Percentiles rank a stretch among this genome's conserved stretches.
phyloP scores from a whole-genome alignment of 2,888 invertebrate species.

The Creontiades dilutus region DNA sequence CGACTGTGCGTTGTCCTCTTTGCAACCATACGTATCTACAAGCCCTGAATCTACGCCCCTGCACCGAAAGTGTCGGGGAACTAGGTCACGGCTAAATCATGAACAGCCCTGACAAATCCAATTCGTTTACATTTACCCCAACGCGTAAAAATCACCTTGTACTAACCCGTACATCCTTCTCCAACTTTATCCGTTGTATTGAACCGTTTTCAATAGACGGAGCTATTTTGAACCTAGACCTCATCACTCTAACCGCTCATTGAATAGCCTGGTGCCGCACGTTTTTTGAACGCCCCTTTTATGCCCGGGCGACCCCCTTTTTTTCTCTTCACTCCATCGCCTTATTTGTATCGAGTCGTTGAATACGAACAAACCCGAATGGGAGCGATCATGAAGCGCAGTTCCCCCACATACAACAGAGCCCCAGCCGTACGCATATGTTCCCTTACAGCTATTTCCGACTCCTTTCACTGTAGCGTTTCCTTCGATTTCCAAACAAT shows the following conservation, averaged over 20 bases:
- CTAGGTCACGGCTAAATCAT: too few species aligned
- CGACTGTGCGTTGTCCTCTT: too few species aligned
- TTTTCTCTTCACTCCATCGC: neutral
- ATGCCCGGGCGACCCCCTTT: neutral
- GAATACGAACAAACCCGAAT: conserved; percentile 28
- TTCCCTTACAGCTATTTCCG: conserved; percentile 13
- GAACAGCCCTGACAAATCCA: too few species aligned
- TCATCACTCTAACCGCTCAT: neutral
- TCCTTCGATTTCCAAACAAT: conserved; percentile 55
- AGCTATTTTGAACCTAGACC: neutral
- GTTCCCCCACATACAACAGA: neutral
- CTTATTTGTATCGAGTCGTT: conserved; percentile 50
- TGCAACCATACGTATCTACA: too few species aligned
- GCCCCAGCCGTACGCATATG: neutral
- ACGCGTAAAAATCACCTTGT: too few species aligned
- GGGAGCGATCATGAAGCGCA: neutral
- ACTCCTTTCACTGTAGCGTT: conserved; percentile 5
- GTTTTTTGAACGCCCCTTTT: neutral
- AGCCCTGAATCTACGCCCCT: too few species aligned
- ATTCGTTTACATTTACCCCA: too few species aligned
- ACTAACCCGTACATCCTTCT: too few species aligned
- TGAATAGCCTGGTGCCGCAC: neutral
- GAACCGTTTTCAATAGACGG: too few species aligned
- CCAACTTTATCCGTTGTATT: too few species aligned
- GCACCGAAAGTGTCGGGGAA: too few species aligned